These are phyloP conservation scores for Erebia aethiops DNA, from an alignment of 2,888 invertebrate species.

Conservation along the genomic window DNA sequence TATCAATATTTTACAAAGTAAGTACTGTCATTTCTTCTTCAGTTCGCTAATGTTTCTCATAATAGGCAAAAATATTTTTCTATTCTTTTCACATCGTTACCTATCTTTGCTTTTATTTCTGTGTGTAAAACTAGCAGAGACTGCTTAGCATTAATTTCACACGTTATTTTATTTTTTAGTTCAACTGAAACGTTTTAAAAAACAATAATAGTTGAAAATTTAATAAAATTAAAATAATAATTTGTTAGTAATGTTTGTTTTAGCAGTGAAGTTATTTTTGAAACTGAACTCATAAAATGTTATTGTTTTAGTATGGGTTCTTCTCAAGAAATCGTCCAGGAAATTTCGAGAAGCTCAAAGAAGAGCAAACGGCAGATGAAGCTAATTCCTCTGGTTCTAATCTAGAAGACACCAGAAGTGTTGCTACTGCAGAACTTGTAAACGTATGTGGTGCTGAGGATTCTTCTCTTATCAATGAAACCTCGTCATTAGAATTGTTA, in stretches of 20 bases:
- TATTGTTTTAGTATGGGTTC: slow-evolving; percentile 60
- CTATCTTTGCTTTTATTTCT: too few species aligned
- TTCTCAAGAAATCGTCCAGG: slow-evolving; percentile 59
- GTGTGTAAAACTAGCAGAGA: too few species aligned
- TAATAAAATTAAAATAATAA: too few species aligned
- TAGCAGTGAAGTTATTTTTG: too few species aligned
- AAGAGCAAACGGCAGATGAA: slow-evolving; percentile 41
- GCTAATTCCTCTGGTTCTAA: slow-evolving; percentile 33
- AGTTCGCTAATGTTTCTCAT: too few species aligned
- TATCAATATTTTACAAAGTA: slow-evolving; percentile 64
- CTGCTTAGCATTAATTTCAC: too few species aligned
- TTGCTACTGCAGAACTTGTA: slow-evolving; percentile 26
- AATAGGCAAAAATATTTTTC: too few species aligned
- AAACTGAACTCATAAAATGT: background rate
- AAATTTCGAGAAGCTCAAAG: slow-evolving; percentile 56
- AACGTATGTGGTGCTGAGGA: background rate
- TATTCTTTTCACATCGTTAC: too few species aligned
- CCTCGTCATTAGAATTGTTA: slow-evolving; percentile 21
- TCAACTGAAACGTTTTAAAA: too few species aligned
- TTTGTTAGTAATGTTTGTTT: too few species aligned
- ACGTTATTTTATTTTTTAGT: too few species aligned
- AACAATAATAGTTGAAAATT: too few species aligned
- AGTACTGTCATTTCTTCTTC: slow-evolving; percentile 29
- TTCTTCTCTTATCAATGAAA: slow-evolving; percentile 1
- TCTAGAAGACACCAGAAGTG: slow-evolving; percentile 10